These are phyloP conservation scores for Amblyopsis hoosieri DNA, from an alignment of 2,797 vertebrate genomes.

Conservation along the genomic window DNA sequence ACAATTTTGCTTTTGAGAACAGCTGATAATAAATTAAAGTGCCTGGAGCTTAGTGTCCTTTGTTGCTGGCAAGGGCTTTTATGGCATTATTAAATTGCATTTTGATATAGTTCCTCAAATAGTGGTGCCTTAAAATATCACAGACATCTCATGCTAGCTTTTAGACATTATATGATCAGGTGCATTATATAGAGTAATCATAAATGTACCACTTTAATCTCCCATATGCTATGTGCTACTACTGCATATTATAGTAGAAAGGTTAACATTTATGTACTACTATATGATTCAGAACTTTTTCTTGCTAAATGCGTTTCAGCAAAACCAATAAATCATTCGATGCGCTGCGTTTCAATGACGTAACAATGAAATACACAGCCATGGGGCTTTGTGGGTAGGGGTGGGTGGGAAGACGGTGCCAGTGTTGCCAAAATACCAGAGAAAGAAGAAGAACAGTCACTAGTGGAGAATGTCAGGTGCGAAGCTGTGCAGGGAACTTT, in stretches of 20 bases:
- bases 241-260: too few relatives aligned
- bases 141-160: constrained; percentile 8
- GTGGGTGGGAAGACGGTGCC: constrained; percentile 42
- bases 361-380: constrained; percentile 36
- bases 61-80: constrained; percentile 28
- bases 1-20: constrained; percentile 1
- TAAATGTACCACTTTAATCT: background rate
- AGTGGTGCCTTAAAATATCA: constrained; percentile 13
- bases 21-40: constrained; percentile 20
- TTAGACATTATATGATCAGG: background rate
- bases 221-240: too few relatives aligned
- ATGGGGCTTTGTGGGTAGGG: constrained; percentile 8
- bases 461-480: constrained; percentile 68
- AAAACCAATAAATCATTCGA: constrained; percentile 4
- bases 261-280: background rate
- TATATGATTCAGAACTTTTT: background rate
- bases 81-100: constrained; percentile 37
- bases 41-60: constrained; percentile 10
- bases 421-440: constrained; percentile 72
- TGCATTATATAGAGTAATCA: background rate
- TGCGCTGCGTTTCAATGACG: constrained; percentile 40
- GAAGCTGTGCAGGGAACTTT: constrained; percentile 72
- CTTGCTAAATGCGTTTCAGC: constrained; percentile 3
- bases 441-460: constrained; percentile 72
- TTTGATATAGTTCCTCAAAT: constrained; percentile 22